These are phyloP conservation scores for Camelus dromedarius DNA, from an alignment of 2,113 vertebrate species.

Conservation along the genomic window DNA sequence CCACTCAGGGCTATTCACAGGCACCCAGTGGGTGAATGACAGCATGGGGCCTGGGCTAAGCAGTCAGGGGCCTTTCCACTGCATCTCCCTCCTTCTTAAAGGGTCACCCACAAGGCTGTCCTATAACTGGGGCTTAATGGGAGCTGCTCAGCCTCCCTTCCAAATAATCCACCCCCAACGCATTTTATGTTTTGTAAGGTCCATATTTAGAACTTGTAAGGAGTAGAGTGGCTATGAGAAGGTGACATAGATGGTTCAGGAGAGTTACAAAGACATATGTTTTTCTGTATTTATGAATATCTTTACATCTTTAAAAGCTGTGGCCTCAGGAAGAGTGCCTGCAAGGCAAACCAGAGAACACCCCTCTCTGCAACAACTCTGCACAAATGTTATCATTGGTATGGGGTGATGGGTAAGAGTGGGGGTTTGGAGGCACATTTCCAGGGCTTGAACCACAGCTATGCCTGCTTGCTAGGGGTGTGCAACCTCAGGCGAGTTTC, in stretches of 20 bases:
- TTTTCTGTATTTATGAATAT: neutral
- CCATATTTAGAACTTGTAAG: neutral
- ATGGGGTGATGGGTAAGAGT: neutral
- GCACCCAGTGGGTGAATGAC: accelerated
- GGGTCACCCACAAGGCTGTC: neutral
- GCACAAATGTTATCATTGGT: neutral
- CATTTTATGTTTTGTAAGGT: neutral
- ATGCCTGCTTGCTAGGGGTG: neutral
- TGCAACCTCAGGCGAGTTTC: neutral
- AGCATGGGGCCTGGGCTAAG: neutral
- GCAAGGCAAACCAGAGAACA: neutral
- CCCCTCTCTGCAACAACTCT: neutral
- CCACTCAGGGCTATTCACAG: neutral
- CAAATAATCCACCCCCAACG: neutral
- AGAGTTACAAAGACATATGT: neutral
- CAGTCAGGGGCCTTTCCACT: neutral
- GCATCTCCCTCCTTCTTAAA: neutral
- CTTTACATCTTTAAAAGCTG: neutral
- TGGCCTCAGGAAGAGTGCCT: neutral
- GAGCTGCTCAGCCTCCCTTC: neutral
- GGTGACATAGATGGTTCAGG: neutral
- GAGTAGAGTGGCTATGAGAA: neutral
- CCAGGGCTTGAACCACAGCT: neutral
- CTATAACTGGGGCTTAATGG: neutral
- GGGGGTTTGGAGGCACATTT: neutral